phyloP scores from a whole-genome alignment of 2,888 invertebrate species.

The Nesidiocoris tenuis region DNA sequence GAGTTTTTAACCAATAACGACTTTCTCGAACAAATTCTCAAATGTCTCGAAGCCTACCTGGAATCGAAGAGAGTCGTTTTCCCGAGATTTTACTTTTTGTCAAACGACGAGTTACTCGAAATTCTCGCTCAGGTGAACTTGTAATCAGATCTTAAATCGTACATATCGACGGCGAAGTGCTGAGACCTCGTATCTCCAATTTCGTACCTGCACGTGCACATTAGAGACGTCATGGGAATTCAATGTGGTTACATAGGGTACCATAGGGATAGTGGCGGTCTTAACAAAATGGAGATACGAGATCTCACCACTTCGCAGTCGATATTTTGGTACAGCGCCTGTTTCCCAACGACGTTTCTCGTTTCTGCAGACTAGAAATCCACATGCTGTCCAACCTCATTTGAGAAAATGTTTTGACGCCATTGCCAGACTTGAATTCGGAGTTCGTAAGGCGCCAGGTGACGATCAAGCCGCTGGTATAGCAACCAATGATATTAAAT shows the following conservation, averaged over 20 bases:
- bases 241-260: too few relatives aligned
- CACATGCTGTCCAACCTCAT: constrained; percentile 75
- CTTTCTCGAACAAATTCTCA: constrained; percentile 82
- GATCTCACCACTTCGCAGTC: too few relatives aligned
- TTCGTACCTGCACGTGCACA: too few relatives aligned
- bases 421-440: constrained; percentile 75
- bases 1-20: constrained; percentile 71
- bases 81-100: constrained; percentile 79
- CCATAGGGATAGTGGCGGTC: too few relatives aligned
- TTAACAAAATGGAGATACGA: too few relatives aligned
- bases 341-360: not conserved
- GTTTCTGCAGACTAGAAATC: constrained; percentile 65
- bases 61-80: constrained; percentile 85
- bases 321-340: too few relatives aligned
- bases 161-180: too few relatives aligned
- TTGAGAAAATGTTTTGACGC: constrained; percentile 82
- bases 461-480: constrained; percentile 42
- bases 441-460: constrained; percentile 56
- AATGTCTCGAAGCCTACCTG: constrained; percentile 83
- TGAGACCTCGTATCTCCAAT: too few relatives aligned
- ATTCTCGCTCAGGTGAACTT: constrained; percentile 75
- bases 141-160: too few relatives aligned
- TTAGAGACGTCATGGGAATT: too few relatives aligned
- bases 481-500: constrained; percentile 78
- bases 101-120: constrained; percentile 68